Percentiles rank a stretch among this genome's conserved stretches.
Conservation (phyloP, 2,888 invertebrate species). For the Hylaea fasciaria region DNA sequence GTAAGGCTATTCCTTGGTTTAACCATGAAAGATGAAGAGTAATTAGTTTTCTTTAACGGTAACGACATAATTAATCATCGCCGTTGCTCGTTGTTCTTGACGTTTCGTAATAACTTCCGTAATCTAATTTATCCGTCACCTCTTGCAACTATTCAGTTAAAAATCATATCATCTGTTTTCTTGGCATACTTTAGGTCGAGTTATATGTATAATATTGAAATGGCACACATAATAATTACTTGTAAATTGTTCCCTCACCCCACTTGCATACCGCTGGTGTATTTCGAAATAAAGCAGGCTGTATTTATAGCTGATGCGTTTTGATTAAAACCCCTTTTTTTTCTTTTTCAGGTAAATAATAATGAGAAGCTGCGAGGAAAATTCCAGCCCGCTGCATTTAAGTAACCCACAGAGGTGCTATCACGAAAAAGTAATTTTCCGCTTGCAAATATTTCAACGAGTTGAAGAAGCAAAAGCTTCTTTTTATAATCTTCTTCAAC, state of each 20-base stretch:
- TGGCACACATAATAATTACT: no score
- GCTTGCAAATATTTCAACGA: conserved; percentile 3
- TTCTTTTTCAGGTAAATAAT: conserved; percentile 20
- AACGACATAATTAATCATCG: conserved; percentile 21
- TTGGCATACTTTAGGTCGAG: no score
- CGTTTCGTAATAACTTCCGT: conserved; percentile 15
- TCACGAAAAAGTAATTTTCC: conserved; percentile 5
- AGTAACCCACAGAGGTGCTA: not conserved
- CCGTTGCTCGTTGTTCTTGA: conserved; percentile 3
- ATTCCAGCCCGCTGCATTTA: not conserved
- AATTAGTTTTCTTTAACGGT: conserved; percentile 23
- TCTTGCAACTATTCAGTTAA: not conserved
- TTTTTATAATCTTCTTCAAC: no score
- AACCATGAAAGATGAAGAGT: not conserved
- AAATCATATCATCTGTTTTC: not conserved
- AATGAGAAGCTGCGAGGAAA: not conserved
- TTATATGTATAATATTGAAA: no score
- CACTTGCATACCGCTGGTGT: no score
- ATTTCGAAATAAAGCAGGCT: no score
- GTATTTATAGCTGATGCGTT: not conserved
- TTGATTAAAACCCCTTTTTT: not conserved
- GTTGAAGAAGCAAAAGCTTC: no score
- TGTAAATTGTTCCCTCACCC: no score
- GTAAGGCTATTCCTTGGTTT: no score
- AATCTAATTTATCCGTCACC: not conserved